Base-by-base conservation (phyloP, 2,797 vertebrate species). In the Choloepus didactylus region DNA sequence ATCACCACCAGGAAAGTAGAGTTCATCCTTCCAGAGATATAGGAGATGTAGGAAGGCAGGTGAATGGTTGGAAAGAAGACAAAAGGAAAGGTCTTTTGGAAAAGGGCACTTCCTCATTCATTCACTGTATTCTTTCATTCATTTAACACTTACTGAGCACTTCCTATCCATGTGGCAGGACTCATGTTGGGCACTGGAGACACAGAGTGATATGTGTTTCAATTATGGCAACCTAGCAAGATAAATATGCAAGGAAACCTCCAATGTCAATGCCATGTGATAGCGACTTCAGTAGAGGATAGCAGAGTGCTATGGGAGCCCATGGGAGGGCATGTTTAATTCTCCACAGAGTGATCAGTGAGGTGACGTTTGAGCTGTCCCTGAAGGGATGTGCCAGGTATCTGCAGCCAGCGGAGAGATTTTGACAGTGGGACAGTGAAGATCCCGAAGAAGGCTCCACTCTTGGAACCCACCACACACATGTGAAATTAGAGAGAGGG, bases 221-320 rank as follows among this genome's bases (percentile, higher is more conserved):
- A 2, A 66, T 11, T 25, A 12, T 15, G 16, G 31, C n/a, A 56
- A 7, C 62, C 41, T 44, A 29, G 62, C 9, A 5, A 69, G 41
- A 75, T 31, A 23, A 18, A 49, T 60, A 41, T 54, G 15, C 64
- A 54, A 31, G 41, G 1, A 2, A 81, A 14, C 41, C 19, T 2
- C 51, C 25, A 27, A 44, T 0, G 1, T n/a, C 21, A 5, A 0
- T 14, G 80, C 67, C 5, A 1, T 44, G 56, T 2, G 41, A 18
- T 54, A 2, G 9, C 1, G 21, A 16, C 19, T 41, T 69, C 5
- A 4, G 6, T 8, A 23, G 29, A 64, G n/a, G 41, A 25, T 6
- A 1, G 9, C 41, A 7, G 59, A 54, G 5, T 29, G 29, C 49
- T 31, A 0, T 2, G 35, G 56, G 18, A 2, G 18, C 23, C 41